These are phyloP conservation scores for Paramuricea clavata DNA, from an alignment of 92 coral and sea anemone species.

Conservation along the genomic window DNA sequence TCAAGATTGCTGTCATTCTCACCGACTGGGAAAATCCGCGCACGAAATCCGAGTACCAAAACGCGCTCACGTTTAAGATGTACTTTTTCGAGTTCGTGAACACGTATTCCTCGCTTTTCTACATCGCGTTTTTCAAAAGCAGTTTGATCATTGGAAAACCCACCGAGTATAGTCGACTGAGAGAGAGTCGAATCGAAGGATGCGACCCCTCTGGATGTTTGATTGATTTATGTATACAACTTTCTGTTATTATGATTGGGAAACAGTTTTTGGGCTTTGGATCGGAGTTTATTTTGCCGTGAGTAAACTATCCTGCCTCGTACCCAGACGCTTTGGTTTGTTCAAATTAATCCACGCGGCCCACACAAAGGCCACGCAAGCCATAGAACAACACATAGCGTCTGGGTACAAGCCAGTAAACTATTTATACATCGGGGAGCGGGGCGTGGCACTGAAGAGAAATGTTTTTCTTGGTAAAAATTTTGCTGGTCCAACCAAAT, in stretches of 20 bases:
- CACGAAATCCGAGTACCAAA: slow-evolving; percentile 63
- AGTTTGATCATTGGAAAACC: slow-evolving; percentile 62
- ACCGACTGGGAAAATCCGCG: slow-evolving; percentile 73
- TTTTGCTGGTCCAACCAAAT: too few species aligned
- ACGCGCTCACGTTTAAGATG: slow-evolving; percentile 72
- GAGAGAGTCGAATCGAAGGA: slow-evolving; percentile 48
- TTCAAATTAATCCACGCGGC: too few species aligned
- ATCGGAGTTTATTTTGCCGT: slow-evolving; percentile 58
- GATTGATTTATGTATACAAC: slow-evolving; percentile 65
- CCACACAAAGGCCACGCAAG: too few species aligned
- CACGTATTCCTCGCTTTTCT: slow-evolving; percentile 67
- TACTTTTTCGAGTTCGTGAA: slow-evolving; percentile 72
- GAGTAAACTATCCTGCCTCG: background rate
- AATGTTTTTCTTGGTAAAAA: too few species aligned
- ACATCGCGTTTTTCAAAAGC: slow-evolving; percentile 72
- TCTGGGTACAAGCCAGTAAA: too few species aligned
- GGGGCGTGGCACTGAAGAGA: too few species aligned
- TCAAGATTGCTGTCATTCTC: slow-evolving; percentile 56
- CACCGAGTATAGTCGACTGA: slow-evolving; percentile 47
- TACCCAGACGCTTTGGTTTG: background rate
- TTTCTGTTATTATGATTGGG: slow-evolving; percentile 66
- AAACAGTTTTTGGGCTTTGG: slow-evolving; percentile 56
- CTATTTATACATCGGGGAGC: too few species aligned
- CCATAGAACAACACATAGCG: too few species aligned
- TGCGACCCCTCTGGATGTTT: slow-evolving; percentile 76